Percentiles rank a stretch among this genome's conserved stretches.
phyloP scores from a whole-genome alignment of 2,113 vertebrate genomes.

The Paraplagusia blochii region DNA sequence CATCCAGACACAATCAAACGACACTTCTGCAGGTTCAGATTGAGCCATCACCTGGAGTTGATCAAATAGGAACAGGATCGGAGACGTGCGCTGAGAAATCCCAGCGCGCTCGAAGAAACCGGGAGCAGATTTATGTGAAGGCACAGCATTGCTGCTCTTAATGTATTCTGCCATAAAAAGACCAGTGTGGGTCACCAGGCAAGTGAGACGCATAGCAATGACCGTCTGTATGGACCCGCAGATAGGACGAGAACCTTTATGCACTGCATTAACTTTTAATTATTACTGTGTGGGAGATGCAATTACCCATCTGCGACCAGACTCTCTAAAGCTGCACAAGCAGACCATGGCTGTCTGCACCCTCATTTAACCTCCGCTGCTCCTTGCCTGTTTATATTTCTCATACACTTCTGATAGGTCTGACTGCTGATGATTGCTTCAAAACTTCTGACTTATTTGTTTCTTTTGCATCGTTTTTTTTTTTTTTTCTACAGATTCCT shows the following conservation, averaged over 20 bases:
- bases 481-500: conserved; percentile 79
- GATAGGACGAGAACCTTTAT: conserved; percentile 55
- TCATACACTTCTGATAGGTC: background rate
- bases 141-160: conserved; percentile 47
- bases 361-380: conserved; percentile 17
- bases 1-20: conserved; percentile 48
- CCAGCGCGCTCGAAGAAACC: conserved; percentile 37
- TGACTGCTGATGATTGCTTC: too few relatives aligned
- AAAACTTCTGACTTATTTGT: background rate
- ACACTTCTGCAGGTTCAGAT: conserved; percentile 1
- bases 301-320: conserved; percentile 56
- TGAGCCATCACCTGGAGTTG: conserved; percentile 26
- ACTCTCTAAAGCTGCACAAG: conserved; percentile 32
- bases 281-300: conserved; percentile 64
- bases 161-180: conserved; percentile 62
- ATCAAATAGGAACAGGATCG: conserved; percentile 26
- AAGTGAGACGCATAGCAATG: conserved; percentile 69
- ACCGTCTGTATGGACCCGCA: conserved; percentile 45
- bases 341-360: conserved; percentile 27
- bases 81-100: conserved; percentile 44
- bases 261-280: conserved; percentile 72
- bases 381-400: conserved; percentile 5
- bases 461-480: background rate
- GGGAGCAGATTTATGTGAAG: conserved; percentile 56
- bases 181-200: conserved; percentile 30